Conservation (phyloP, 1,140 invertebrate genomes). For the Armadillidium nasatum region DNA sequence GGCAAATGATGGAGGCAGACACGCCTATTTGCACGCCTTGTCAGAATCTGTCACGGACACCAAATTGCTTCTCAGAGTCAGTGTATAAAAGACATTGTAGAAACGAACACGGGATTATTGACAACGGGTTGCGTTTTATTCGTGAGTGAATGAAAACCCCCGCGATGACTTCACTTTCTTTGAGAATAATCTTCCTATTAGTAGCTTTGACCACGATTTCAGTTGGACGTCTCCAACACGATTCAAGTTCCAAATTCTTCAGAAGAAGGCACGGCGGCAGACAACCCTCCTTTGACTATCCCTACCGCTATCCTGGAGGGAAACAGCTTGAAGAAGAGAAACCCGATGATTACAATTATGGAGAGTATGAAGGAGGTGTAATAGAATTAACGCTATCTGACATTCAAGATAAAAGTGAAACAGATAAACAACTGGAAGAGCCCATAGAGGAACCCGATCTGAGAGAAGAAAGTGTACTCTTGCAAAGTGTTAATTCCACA, state of each 20-base stretch:
- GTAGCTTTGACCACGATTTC: background rate
- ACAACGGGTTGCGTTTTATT: background rate
- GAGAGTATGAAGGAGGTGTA: background rate
- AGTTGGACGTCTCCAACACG: background rate
- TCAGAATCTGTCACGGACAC: background rate
- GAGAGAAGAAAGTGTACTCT: background rate
- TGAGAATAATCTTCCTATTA: background rate
- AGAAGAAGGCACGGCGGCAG: background rate
- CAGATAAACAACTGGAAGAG: background rate
- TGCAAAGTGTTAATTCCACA: background rate
- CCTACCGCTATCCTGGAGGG: background rate
- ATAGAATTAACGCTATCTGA: background rate
- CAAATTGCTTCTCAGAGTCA: background rate
- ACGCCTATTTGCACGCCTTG: background rate
- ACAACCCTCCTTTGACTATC: background rate
- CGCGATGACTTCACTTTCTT: background rate
- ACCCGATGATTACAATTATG: background rate
- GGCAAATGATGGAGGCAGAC: background rate
- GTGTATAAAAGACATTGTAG: constrained; percentile 7
- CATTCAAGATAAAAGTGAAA: background rate
- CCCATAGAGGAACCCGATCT: background rate
- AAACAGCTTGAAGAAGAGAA: background rate
- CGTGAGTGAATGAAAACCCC: background rate
- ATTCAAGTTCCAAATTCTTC: background rate
- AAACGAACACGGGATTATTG: background rate